phyloP scores from a whole-genome alignment of 2,888 invertebrate genomes.

The Leptopilina myrica region DNA sequence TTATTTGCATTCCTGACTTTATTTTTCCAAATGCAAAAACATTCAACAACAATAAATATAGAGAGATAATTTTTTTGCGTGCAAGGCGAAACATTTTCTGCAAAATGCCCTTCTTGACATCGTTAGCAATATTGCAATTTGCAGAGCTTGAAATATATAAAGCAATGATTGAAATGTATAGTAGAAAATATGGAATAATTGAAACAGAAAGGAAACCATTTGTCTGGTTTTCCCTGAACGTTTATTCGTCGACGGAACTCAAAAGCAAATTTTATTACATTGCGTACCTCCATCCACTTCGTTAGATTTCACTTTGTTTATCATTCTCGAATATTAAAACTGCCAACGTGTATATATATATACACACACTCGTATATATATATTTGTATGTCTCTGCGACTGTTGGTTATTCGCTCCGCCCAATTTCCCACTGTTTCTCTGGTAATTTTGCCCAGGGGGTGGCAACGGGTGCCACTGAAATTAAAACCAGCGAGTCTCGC shows the following conservation, averaged over 20 bases:
- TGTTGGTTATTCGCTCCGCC: conserved; percentile 36
- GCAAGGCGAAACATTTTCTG: not conserved
- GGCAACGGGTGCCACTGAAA: not conserved
- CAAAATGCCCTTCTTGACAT: conserved; percentile 11
- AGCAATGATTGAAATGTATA: conserved; percentile 34
- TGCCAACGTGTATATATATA: not conserved
- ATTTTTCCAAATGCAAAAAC: too few relatives aligned
- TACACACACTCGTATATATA: not conserved
- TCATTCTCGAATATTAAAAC: conserved; percentile 40
- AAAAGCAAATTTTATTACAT: conserved; percentile 39
- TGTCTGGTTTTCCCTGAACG: conserved; percentile 5
- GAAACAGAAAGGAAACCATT: conserved; percentile 30
- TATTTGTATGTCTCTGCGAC: conserved; percentile 14
- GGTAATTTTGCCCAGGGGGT: conserved; percentile 23
- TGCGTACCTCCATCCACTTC: conserved; percentile 34
- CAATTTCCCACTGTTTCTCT: conserved; percentile 24
- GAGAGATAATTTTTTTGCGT: too few relatives aligned
- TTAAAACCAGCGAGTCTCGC: conserved; percentile 28
- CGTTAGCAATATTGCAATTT: conserved; percentile 23
- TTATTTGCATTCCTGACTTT: too few relatives aligned
- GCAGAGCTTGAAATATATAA: conserved; percentile 12
- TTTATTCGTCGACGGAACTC: conserved; percentile 14
- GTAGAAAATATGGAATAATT: conserved; percentile 25
- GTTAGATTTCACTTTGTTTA: conserved; percentile 40
- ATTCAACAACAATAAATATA: too few relatives aligned